Evolutionary conservation across 2,888 invertebrate genomes (phyloP), one percentile per base, ranked within the genome.

Genomic region (Dicroscelio sp.): DNA sequence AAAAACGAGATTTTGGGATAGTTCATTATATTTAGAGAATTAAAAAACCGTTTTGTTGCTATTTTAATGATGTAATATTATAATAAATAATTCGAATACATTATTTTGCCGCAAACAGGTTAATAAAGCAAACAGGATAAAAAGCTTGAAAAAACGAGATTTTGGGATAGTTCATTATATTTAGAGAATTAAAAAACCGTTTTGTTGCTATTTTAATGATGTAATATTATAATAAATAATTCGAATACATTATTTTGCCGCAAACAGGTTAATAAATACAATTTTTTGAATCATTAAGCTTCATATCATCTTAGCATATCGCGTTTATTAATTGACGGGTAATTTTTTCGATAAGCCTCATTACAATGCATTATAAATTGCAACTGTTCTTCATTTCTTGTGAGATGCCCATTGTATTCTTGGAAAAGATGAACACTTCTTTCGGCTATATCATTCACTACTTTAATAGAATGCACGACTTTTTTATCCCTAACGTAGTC

Each of bases 401-500:
- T 75, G 17, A 84, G 52, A 63, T 84, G 75, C 12, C 63, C 75
- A 48, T 65, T 84, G 27, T 75, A 84, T 31, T 48, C 35, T 71
- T 71, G 14, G 27, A 75, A 84, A 48, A 84, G 58, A 33, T 75
- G 63, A 25, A 84, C 23, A 52, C 30, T 63, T 63, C 84, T 84
- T 75, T 84, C 75, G 31, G 84, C 84, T 63, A 84, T 35, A 58
- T 75, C 84, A 65, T 73, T 84, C 48, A 84, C 65, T 6, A 84
- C 84, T 75, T 73, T 84, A 8, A 84, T 27, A 10, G 75, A 84
- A 3, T 63, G 17, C 38, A 84, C 75, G 38, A 63, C 27, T 43
- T 60, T 38, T 63, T 69, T 84, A 84, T 58, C 63, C 27, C 25
- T 65, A 17, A 75, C 20, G 23, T 84, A 84, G 17, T 84, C 84